Base-by-base conservation (phyloP, 2,797 vertebrate species). In the Gymnoscopelus microlampas region DNA sequence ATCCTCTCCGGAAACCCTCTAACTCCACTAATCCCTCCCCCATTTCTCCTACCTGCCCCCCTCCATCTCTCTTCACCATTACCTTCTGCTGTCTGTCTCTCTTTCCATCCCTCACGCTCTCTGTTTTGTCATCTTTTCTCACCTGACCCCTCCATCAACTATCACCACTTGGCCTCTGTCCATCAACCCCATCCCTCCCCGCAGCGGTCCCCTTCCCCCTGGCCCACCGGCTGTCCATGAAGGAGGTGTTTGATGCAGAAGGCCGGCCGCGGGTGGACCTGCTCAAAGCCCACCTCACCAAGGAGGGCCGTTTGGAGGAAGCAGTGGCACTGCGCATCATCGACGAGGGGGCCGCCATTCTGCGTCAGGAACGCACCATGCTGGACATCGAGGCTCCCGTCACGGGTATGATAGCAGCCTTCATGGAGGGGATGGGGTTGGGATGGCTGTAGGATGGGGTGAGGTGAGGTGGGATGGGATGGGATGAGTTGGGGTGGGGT, bases 301-400 rank as follows among this genome's bases (percentile, higher is more conserved):
- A 95, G 86, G 94, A 95, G 86, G 94, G 94, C n/a, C 90, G 94
- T 0, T 88, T 95, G 63, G 94, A 95, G 82, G 94, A 95, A 79
- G 89, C 92, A 0, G 94, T 94, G 75, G 93, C 94, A 35, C 84
- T 95, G 76, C 93, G 94, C 74, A 93, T 95, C 87, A 92, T 95
- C 78, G 93, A 93, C 63, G 94, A 95, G 85, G 94, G 94, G 0
- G 94, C 92, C 26, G 90, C 94, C 81, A 94, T 95, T 85, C 88
- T 95, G 79, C 92, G 94, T 60, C 94, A 95, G 81, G 94, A 95
- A 86, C 93, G 93, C 81, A 95, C 94, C 61, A 95, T 95, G 92
- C 85, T 95, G 91, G 94, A 95, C 80, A 95, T 95, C 39, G 94
- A 95, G 85, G 94, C 94, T 5, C 94, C 94, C 58, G 94, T 95